Conservation (phyloP, 1,140 invertebrate species). For the Gryon sp. region DNA sequence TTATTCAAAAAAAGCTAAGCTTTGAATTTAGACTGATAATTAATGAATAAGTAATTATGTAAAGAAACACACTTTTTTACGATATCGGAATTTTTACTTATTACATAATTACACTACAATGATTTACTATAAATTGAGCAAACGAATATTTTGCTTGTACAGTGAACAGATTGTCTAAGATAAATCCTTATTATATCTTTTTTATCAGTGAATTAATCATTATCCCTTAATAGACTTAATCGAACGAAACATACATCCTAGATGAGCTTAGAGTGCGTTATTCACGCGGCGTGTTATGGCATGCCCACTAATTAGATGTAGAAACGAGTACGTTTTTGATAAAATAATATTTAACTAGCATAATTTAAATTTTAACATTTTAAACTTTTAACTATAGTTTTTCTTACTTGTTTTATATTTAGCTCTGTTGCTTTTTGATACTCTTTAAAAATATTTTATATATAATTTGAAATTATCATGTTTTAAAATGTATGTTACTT, state of each 20-base stretch:
- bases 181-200: slow-evolving; percentile 25
- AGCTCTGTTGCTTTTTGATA: too few species aligned
- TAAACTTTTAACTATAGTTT: too few species aligned
- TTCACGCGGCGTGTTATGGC: slow-evolving; percentile 67
- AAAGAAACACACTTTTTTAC: slow-evolving; percentile 23
- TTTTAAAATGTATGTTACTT: too few species aligned
- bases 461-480: too few species aligned
- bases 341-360: background rate
- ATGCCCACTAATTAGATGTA: slow-evolving; percentile 65
- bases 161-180: slow-evolving; percentile 29
- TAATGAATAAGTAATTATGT: slow-evolving; percentile 21
- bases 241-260: slow-evolving; percentile 59
- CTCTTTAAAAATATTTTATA: too few species aligned
- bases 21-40: slow-evolving; percentile 43
- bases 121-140: background rate
- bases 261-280: slow-evolving; percentile 63
- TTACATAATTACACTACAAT: background rate
- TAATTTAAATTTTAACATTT: background rate
- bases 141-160: slow-evolving; percentile 44
- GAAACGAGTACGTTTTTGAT: slow-evolving; percentile 51
- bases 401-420: too few species aligned
- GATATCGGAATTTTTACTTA: background rate
- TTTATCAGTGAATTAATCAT: slow-evolving; percentile 40
- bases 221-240: slow-evolving; percentile 38
- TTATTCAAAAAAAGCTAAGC: background rate